Base-by-base conservation (phyloP, 1,140 invertebrate species). In the Brachionus plicatilis region DNA sequence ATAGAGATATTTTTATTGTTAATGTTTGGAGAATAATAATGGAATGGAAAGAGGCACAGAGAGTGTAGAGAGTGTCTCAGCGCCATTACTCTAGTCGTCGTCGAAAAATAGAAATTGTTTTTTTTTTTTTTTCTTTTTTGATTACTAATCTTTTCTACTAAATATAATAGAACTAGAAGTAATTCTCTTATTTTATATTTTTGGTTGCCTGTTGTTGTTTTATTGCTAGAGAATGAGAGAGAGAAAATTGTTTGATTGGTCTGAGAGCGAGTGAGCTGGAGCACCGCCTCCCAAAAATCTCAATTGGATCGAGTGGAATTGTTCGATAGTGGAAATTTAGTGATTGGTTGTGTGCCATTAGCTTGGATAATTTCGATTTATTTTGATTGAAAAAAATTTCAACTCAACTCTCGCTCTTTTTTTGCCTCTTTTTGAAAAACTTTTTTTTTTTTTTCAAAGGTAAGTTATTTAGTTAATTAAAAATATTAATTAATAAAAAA, bases 121-220 rank as follows among this genome's bases (percentile, higher is more conserved):
- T 37, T 37, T 37, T 33, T 65, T 65, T 65, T 27, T 27, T 24
- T n/a, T 68, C 5, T 72, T 72, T 41, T 43, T 43, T 72, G 33
- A 72, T 72, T 72, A 72, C 14, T 72, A 72, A 72, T 72, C 68
- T 72, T 72, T 72, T 72, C 68, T 72, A 72, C 68, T 72, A 72
- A 72, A 45, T 72, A 72, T 72, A 72, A 72, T 72, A 72, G 68
- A 72, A 72, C 68, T 72, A 72, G 68, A 72, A 72, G 68, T 43
- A 72, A 70, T 70, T 70, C n/a, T 72, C 37, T 72, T 72, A 72
- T 72, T 72, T 72, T 72, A 68, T 68, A 68, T 72, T 68, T 41
- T 68, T 14, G 33, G 65, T 17, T 72, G 68, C 68, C 68, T 72
- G 68, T 72, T 72, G 27, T 68, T 66, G 66, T 70, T 68, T 2